These are phyloP conservation scores for Indicator maculatus DNA, from an alignment of 2,113 vertebrate genomes.

Conservation along the genomic window DNA sequence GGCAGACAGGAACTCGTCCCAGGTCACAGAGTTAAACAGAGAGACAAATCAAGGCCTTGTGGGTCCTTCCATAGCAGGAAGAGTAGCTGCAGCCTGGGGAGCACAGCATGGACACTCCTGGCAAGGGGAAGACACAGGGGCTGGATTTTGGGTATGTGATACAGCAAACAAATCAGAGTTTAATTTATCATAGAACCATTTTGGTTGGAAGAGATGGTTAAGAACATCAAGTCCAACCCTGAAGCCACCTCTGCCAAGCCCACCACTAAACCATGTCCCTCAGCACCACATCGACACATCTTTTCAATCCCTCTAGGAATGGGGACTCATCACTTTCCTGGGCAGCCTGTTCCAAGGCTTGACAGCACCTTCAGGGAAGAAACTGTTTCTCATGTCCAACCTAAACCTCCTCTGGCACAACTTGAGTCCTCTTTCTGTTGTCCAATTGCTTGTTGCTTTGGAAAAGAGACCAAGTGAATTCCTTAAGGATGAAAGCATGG, in stretches of 20 bases:
- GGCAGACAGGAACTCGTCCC: not conserved
- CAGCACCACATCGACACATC: too few relatives aligned
- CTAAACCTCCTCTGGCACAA: not conserved
- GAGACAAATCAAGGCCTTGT: not conserved
- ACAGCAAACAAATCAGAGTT: not conserved
- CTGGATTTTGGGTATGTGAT: not conserved
- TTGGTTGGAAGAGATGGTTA: not conserved
- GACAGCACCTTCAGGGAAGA: too few relatives aligned
- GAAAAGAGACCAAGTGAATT: not conserved
- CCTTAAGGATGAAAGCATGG: not conserved
- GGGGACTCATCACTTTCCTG: too few relatives aligned
- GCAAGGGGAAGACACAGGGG: not conserved
- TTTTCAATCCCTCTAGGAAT: too few relatives aligned
- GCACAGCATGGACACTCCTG: accelerated
- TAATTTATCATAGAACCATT: not conserved
- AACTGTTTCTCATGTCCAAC: too few relatives aligned
- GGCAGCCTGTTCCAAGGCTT: too few relatives aligned
- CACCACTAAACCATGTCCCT: too few relatives aligned
- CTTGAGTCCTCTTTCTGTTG: not conserved
- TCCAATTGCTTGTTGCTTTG: not conserved
- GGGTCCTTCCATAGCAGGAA: not conserved
- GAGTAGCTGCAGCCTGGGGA: not conserved
- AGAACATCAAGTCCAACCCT: too few relatives aligned
- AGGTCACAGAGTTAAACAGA: not conserved
- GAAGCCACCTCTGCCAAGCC: too few relatives aligned